Evolutionary conservation across 2,888 invertebrate species (phyloP), one percentile per base, ranked within the genome.

Genomic region (Timema podura): DNA sequence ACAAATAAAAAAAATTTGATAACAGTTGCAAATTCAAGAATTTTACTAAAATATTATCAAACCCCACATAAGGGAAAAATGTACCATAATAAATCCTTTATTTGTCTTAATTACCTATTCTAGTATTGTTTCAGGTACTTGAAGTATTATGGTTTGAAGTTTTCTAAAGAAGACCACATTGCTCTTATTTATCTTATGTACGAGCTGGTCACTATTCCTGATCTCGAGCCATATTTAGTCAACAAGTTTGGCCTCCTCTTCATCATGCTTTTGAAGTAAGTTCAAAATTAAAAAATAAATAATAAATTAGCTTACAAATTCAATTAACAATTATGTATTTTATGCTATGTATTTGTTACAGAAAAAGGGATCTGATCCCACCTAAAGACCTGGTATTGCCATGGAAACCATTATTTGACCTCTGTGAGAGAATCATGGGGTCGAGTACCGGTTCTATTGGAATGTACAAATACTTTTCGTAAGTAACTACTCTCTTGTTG

Each of bases 131-230:
- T 5, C 82, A 96, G 95, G 77, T 96, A 93, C 78, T 87, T 96
- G 68, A 87, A 89, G 77, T 83, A 95, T 71, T 93, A 94, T 83
- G 94, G 94, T 7, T 81, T 91, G 74, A 93, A 93, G 79, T 95
- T 97, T 81, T 89, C 91, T 1, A 96, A 96, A 80, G 91, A 92
- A 75, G 96, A 96, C 79, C 96, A 97, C 80, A 85, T 96, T 67
- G 82, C 86, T 16, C 85, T 97, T 65, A 87, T 96, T 64, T 90
- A 93, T 77, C 80, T 96, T 70, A 85, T 91, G 71, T 91, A 90
- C 80, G 91, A 95, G 78, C 81, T 95, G 72, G 81, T 93, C 49
- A 86, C 88, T 13, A 89, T 91, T 76, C 91, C 92, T 59, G 88
- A 92, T 76, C 82, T 94, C 71, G 93, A 95, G 80, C 88, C 91